Conservation (phyloP, 64 coral and sea anemone genomes). For the Porites lutea region DNA sequence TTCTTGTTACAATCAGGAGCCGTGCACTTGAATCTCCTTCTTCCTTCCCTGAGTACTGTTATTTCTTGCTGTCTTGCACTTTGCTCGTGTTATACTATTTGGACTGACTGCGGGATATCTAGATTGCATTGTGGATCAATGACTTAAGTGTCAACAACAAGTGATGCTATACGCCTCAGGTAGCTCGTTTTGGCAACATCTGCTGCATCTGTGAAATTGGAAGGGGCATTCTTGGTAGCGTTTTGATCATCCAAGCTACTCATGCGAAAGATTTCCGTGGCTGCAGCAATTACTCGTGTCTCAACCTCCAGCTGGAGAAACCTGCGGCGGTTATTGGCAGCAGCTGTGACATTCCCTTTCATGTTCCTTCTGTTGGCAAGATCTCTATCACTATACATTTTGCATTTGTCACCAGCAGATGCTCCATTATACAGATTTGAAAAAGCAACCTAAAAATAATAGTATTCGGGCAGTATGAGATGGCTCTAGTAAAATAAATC, state of each 20-base stretch:
- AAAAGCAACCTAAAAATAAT: not conserved
- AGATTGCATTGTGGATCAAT: conserved; percentile 36
- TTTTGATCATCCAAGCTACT: not conserved
- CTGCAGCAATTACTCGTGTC: conserved; percentile 8
- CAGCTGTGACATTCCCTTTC: conserved; percentile 32
- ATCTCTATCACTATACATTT: conserved; percentile 51
- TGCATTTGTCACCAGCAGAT: conserved; percentile 53
- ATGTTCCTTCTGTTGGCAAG: conserved; percentile 31
- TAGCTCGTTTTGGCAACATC: conserved; percentile 25
- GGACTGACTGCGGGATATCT: conserved; percentile 2
- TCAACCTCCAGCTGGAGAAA: conserved; percentile 33
- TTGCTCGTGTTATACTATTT: not conserved
- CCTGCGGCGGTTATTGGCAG: conserved; percentile 45
- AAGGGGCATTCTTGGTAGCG: conserved; percentile 2
- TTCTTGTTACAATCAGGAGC: not conserved
- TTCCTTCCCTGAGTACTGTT: not conserved
- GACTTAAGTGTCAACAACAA: conserved; percentile 53
- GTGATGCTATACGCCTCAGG: conserved; percentile 53
- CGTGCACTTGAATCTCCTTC: conserved; percentile 1
- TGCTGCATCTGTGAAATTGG: not conserved
- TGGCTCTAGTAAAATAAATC: too few relatives aligned
- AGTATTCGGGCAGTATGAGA: too few relatives aligned
- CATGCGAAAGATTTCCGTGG: conserved; percentile 27
- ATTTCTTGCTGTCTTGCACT: conserved; percentile 25
- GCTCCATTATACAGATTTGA: not conserved